A percentile compares a stretch with the other conserved stretches of the same genome.
Evolutionary conservation across 2,888 invertebrate species (phyloP).

Genomic region (Nephrocerus scutellatus): DNA sequence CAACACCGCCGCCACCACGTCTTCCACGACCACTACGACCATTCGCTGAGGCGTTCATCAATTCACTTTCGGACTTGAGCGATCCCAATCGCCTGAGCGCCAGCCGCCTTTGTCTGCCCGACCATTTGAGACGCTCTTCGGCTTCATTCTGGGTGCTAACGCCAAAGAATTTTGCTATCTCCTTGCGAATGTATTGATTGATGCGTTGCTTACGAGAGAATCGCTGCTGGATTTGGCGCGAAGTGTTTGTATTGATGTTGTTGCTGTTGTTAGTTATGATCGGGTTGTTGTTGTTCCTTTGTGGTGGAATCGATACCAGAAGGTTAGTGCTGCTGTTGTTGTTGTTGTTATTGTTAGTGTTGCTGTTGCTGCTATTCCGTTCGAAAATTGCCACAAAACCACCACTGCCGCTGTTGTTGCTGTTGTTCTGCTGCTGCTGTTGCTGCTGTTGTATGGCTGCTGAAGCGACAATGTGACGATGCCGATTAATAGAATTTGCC

Average conservation of each 20-base stretch:
- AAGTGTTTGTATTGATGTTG: slow-evolving; percentile 27
- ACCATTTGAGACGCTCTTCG: slow-evolving; percentile 40
- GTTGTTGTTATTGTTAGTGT: slow-evolving; percentile 12
- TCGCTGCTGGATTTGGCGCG: slow-evolving; percentile 25
- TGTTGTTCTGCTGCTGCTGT: slow-evolving; percentile 16
- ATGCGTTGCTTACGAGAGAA: slow-evolving; percentile 41
- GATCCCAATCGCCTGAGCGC: slow-evolving; percentile 42
- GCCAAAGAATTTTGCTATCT: slow-evolving; percentile 44
- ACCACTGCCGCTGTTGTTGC: slow-evolving; percentile 18
- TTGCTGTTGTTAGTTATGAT: slow-evolving; percentile 17
- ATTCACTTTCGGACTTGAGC: slow-evolving; percentile 25
- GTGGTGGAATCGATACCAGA: too few species aligned
- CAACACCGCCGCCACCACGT: too few species aligned
- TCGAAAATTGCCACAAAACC: slow-evolving; percentile 15
- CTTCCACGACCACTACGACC: slow-evolving; percentile 11
- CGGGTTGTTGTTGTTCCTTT: slow-evolving; percentile 16
- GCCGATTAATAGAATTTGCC: too few species aligned
- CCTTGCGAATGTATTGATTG: slow-evolving; percentile 39
- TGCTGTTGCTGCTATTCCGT: slow-evolving; percentile 14
- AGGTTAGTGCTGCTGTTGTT: slow-evolving; percentile 18
- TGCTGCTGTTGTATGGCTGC: slow-evolving; percentile 13
- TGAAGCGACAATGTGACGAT: too few species aligned
- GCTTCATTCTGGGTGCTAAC: slow-evolving; percentile 41
- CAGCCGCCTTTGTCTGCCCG: slow-evolving; percentile 42
- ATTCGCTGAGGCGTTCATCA: too few species aligned